Percentiles rank a stretch among this genome's conserved stretches.
Conservation (phyloP, 2,113 vertebrate species). For the Melanotaenia duboulayi region DNA sequence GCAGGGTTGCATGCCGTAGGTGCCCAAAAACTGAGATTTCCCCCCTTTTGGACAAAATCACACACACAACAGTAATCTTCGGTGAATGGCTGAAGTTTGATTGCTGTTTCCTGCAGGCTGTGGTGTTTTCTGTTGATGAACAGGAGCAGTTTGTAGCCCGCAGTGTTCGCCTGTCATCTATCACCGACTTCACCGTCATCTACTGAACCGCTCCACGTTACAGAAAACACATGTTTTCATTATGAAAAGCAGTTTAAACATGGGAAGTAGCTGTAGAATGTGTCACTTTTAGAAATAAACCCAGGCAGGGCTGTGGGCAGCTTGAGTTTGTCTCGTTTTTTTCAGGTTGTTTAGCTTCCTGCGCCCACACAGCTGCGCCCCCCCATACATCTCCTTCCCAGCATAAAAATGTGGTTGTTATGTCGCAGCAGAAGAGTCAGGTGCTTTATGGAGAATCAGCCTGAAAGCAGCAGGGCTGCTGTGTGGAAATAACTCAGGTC, state of each 20-base stretch:
- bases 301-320: not conserved
- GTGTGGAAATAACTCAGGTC: too few relatives aligned
- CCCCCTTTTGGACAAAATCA: conserved; percentile 28
- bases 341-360: too few relatives aligned
- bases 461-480: too few relatives aligned
- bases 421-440: too few relatives aligned
- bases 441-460: too few relatives aligned
- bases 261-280: too few relatives aligned
- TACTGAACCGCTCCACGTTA: not conserved
- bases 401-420: too few relatives aligned
- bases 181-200: conserved; percentile 8
- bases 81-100: conserved; percentile 57
- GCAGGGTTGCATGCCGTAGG: conserved; percentile 53
- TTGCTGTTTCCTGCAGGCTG: conserved; percentile 41
- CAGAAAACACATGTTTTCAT: too few relatives aligned
- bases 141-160: conserved; percentile 7
- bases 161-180: conserved; percentile 37
- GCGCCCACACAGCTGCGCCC: too few relatives aligned
- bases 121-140: conserved; percentile 22
- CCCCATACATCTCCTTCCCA: too few relatives aligned
- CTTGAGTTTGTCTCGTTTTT: too few relatives aligned
- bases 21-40: conserved; percentile 54
- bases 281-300: not conserved
- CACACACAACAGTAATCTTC: conserved; percentile 19
- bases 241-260: too few relatives aligned